Evolutionary conservation across 2,797 vertebrate species (phyloP), one percentile per base, ranked within the genome.

Genomic region (Todus mexicanus): DNA sequence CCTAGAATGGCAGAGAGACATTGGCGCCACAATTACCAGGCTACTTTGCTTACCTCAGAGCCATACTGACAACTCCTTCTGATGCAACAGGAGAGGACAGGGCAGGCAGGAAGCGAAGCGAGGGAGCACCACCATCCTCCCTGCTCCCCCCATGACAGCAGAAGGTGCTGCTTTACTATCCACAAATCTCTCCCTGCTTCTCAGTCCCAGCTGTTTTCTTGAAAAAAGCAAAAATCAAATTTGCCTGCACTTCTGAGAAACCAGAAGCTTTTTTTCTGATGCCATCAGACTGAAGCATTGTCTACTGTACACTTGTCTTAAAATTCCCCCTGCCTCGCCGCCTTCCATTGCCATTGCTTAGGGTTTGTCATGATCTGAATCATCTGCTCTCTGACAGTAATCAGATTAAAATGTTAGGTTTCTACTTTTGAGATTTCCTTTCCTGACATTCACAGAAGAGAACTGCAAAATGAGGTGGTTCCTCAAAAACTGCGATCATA

Each of bases 351-450:
- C 47, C 42, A 47, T 66, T 89, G 63, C 82, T 92, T 72, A 71
- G 71, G 68, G 45, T 94, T 90, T 88, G 89, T 84, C 91, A 82
- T 83, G 38, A 84, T 88, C 91, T 94, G 64, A 95, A 85, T 81
- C 71, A 59, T 74, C 73, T 79, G 56, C 71, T 92, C 64, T 76
- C 77, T 94, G 87, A 83, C 61, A 86, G 83, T 83, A 95, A 94
- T 86, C 72, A 92, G 94, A 96, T 90, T 96, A 84, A 74, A 96
- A 93, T 95, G 94, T 77, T 96, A 94, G 79, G 80, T 92, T 90
- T 87, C 90, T 91, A 56, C 87, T 91, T 87, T 48, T 57, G 66
- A 94, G 51, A 65, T 87, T 93, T 81, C 61, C 42, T 90, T 61
- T 84, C 42, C 53, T 79, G 87, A 89, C 72, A 54, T 40, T 86